These are phyloP conservation scores for Vidua macroura DNA, from an alignment of 2,113 vertebrate genomes.

Conservation along the genomic window DNA sequence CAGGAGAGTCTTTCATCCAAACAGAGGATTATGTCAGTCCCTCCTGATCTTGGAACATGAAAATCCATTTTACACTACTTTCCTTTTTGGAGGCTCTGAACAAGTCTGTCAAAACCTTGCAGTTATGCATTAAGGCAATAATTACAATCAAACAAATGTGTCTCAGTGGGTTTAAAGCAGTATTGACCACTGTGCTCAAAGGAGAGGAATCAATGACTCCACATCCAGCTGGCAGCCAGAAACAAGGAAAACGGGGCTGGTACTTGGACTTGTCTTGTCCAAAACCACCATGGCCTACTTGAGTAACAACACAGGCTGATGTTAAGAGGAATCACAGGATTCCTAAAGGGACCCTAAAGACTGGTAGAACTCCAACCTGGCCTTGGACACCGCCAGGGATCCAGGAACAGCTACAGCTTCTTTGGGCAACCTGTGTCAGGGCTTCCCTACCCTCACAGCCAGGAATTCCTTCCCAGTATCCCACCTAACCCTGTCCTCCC, in stretches of 20 bases:
- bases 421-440: background rate
- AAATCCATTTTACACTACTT: background rate
- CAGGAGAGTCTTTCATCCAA: background rate
- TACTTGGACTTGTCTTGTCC: background rate
- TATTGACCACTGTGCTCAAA: background rate
- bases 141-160: rapidly evolving
- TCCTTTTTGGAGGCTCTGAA: background rate
- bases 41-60: background rate
- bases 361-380: background rate
- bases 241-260: background rate
- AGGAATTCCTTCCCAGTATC: background rate
- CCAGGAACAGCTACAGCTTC: background rate
- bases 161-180: background rate
- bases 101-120: background rate
- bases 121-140: background rate
- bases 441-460: rapidly evolving
- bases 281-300: background rate
- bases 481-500: rapidly evolving
- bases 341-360: background rate
- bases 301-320: background rate
- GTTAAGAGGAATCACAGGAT: background rate
- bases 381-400: background rate
- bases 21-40: background rate
- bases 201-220: background rate
- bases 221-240: background rate